A percentile compares a stretch with the other conserved stretches of the same genome.
Conservation (phyloP, 2,113 vertebrate genomes). For the Pseudorasbora parva region DNA sequence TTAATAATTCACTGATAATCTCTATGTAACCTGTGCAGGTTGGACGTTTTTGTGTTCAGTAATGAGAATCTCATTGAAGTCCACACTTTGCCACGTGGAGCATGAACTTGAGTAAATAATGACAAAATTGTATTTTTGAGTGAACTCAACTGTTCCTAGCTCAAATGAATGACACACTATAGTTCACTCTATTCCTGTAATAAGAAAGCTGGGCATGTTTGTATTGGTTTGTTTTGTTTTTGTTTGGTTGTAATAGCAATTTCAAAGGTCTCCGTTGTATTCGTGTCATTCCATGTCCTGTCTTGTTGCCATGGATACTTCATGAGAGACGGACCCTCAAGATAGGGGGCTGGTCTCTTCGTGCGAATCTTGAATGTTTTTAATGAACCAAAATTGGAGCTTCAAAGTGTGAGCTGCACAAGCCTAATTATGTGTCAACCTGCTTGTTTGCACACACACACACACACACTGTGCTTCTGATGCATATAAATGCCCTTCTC, state of each 20-base stretch:
- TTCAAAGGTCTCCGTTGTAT: neutral
- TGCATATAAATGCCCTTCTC: neutral
- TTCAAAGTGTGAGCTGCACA: slow-evolving; percentile 33
- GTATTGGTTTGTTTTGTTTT: slow-evolving; percentile 1
- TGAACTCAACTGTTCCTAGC: slow-evolving; percentile 3
- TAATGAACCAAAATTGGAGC: slow-evolving; percentile 25
- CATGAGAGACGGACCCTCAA: slow-evolving; percentile 43
- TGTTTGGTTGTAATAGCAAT: slow-evolving; percentile 2
- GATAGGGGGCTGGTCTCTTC: slow-evolving; percentile 21
- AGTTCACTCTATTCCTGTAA: slow-evolving; percentile 17
- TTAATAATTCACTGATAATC: neutral
- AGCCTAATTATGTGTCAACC: slow-evolving; percentile 22
- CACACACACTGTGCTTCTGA: slow-evolving; percentile 24
- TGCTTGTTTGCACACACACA: slow-evolving; percentile 28
- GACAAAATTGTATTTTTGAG: neutral
- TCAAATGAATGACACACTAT: neutral
- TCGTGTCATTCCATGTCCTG: slow-evolving; percentile 20
- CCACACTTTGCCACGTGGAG: neutral
- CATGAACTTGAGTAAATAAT: neutral
- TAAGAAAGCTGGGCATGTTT: neutral
- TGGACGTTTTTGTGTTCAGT: neutral
- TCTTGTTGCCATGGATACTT: slow-evolving; percentile 61
- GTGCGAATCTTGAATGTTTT: slow-evolving; percentile 28
- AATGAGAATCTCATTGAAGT: neutral
- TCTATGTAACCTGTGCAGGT: neutral